Percentiles rank a stretch among this genome's conserved stretches.
phyloP scores from a whole-genome alignment of 2,797 vertebrate species.

The Threskiornis aethiopicus region DNA sequence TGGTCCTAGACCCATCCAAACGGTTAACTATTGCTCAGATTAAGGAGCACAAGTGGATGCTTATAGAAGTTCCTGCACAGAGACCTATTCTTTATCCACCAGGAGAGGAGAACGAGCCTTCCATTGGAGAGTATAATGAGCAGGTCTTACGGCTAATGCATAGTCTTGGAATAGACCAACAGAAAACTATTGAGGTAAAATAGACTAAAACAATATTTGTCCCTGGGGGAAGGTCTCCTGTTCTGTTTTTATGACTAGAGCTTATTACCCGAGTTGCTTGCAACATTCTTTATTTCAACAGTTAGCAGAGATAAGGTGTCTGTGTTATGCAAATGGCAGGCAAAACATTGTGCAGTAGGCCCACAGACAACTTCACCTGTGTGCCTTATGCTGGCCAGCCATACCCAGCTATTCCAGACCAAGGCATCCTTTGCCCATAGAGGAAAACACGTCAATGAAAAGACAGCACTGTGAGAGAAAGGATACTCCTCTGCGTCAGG shows the following conservation, averaged over 20 bases:
- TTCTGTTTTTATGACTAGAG: not conserved
- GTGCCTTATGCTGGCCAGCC: not conserved
- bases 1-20: constrained; percentile 95
- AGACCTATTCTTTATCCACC: constrained; percentile 88
- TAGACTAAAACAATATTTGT: too few relatives aligned
- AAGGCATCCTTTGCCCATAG: not conserved
- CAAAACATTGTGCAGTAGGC: not conserved
- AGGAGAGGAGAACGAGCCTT: constrained; percentile 80
- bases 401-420: not conserved
- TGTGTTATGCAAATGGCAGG: not conserved
- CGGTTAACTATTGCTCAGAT: constrained; percentile 93
- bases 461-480: not conserved
- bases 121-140: constrained; percentile 91
- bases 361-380: not conserved
- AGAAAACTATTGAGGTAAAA: constrained; percentile 95
- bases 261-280: not conserved
- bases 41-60: constrained; percentile 99
- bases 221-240: not conserved
- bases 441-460: not conserved
- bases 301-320: not conserved
- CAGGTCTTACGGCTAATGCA: constrained; percentile 97
- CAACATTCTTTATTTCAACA: not conserved
- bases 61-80: constrained; percentile 88
- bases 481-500: not conserved
- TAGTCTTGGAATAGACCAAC: constrained; percentile 97